Conservation (phyloP, 2,113 vertebrate genomes). For the Clarias batrachus region DNA sequence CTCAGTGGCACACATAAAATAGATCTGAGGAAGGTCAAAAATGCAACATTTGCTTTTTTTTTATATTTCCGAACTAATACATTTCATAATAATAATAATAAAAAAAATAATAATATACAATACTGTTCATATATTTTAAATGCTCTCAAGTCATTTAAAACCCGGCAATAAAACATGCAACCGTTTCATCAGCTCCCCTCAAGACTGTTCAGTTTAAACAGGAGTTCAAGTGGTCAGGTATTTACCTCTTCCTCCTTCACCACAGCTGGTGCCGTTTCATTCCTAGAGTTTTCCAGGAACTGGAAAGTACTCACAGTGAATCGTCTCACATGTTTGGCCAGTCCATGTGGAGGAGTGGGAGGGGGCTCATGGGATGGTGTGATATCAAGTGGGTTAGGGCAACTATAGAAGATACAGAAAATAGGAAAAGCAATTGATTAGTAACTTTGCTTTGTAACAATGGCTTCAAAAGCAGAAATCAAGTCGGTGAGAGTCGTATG, state of each 20-base stretch:
- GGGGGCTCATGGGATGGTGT: constrained; percentile 46
- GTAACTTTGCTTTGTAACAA: not conserved
- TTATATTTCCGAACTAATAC: not conserved
- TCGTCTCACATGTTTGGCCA: constrained; percentile 63
- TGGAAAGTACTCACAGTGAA: constrained; percentile 76
- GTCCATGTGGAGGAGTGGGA: constrained; percentile 33
- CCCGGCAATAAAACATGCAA: not conserved
- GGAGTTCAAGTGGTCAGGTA: not conserved
- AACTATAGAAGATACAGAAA: constrained; percentile 54
- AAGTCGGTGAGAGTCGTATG: not conserved
- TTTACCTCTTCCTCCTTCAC: constrained; percentile 67
- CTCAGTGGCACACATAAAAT: constrained; percentile 79
- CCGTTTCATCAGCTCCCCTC: not conserved
- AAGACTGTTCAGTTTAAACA: not conserved
- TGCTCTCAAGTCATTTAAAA: not conserved
- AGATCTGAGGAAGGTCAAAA: constrained; percentile 63
- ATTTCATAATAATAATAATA: not conserved
- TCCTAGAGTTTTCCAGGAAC: constrained; percentile 60
- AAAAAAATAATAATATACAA: not conserved
- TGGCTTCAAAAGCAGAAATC: not conserved
- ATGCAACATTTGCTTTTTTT: not conserved
- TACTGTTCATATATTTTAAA: not conserved
- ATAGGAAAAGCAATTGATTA: not conserved
- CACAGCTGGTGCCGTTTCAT: not conserved
- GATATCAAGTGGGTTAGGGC: constrained; percentile 72